Evolutionary conservation across 2,888 invertebrate species (phyloP).

Genomic region (Galeruca laticollis): DNA sequence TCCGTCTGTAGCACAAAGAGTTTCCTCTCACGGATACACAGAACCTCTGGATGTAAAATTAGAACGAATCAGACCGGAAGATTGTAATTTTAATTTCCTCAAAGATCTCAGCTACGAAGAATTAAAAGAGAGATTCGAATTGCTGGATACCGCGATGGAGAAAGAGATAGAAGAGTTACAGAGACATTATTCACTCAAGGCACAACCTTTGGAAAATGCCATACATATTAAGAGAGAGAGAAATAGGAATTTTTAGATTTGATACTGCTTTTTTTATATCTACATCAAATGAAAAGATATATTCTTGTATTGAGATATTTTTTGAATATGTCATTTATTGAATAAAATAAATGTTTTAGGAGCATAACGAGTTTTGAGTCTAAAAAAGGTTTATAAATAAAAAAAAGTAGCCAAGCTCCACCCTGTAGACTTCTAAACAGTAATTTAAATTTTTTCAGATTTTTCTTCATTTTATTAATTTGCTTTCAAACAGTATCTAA

Average conservation of each 20-base stretch:
- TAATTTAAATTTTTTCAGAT: no score
- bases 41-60: constrained; percentile 53
- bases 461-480: no score
- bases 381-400: no score
- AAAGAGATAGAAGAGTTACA: constrained; percentile 96
- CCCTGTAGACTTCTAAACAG: no score
- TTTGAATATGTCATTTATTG: no score
- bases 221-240: constrained; percentile 55
- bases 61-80: constrained; percentile 52
- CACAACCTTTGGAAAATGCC: constrained; percentile 84
- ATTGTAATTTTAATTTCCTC: constrained; percentile 53
- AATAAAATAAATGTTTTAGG: no score
- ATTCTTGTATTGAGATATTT: constrained; percentile 9
- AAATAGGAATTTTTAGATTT: constrained; percentile 52
- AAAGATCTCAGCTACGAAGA: constrained; percentile 72
- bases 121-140: constrained; percentile 89
- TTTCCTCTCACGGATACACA: constrained; percentile 37
- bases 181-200: constrained; percentile 93
- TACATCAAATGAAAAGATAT: neutral
- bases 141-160: constrained; percentile 98
- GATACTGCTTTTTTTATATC: constrained; percentile 2
- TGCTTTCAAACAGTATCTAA: no score
- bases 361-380: no score
- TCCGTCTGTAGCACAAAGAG: constrained; percentile 25
- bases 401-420: no score